Evolutionary conservation across 2,113 vertebrate species (phyloP).

Genomic region (Pedionomus torquatus): DNA sequence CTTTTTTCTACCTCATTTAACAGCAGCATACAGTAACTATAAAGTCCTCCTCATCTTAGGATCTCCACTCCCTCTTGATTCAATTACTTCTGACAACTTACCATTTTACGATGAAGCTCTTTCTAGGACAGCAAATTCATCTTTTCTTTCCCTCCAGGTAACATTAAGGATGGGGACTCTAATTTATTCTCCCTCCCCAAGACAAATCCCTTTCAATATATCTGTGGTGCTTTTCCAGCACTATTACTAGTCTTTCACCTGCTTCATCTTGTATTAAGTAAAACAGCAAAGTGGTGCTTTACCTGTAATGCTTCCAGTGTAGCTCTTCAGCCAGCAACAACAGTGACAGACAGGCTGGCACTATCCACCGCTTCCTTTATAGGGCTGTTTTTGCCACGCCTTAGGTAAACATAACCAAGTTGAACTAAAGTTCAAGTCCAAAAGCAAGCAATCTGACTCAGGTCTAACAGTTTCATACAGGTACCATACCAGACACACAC

Average conservation of each 20-base stretch:
- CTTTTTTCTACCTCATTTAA: slow-evolving; percentile 44
- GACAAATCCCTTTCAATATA: neutral
- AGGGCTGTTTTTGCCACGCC: neutral
- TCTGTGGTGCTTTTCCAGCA: neutral
- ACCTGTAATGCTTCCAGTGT: neutral
- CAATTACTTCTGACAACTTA: slow-evolving; percentile 53
- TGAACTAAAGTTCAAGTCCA: neutral
- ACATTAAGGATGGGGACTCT: neutral
- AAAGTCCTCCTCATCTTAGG: neutral
- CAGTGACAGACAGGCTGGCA: neutral
- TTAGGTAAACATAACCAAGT: slow-evolving; percentile 37
- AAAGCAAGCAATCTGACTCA: neutral
- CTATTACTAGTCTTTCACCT: neutral
- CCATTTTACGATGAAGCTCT: neutral
- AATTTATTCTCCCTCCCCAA: slow-evolving; percentile 4
- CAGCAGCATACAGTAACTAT: neutral
- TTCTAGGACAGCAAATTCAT: neutral
- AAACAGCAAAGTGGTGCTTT: slow-evolving; percentile 11
- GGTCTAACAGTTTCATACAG: neutral
- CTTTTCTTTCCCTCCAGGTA: slow-evolving; percentile 13
- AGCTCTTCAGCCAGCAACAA: neutral
- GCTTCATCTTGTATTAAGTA: neutral
- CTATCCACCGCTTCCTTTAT: neutral
- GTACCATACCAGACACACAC: neutral
- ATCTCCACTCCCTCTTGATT: slow-evolving; percentile 37